A percentile compares a stretch with the other conserved stretches of the same genome.
phyloP scores from a whole-genome alignment of 2,797 vertebrate species.

The Sternarchorhynchus goeldii region DNA sequence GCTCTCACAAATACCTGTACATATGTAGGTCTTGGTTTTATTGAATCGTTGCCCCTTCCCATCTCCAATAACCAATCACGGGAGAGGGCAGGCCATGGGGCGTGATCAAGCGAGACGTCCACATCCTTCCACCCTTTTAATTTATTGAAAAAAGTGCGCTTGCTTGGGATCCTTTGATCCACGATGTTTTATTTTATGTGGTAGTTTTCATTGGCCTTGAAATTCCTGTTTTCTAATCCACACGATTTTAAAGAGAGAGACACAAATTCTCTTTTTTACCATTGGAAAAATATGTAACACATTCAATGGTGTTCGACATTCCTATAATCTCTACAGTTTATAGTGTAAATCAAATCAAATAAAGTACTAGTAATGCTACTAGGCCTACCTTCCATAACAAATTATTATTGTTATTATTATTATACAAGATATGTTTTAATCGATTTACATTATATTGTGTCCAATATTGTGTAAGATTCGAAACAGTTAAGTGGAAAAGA shows the following conservation, averaged over 20 bases:
- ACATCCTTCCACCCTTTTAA: constrained; percentile 67
- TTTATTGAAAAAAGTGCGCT: constrained; percentile 73
- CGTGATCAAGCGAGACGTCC: constrained; percentile 76
- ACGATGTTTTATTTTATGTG: constrained; percentile 78
- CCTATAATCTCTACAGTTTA: background rate
- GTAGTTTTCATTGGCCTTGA: constrained; percentile 76
- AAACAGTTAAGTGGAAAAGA: too few relatives aligned
- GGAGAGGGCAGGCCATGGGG: constrained; percentile 76
- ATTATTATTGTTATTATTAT: too few relatives aligned
- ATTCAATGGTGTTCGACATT: background rate
- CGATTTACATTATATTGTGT: too few relatives aligned
- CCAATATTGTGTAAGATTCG: too few relatives aligned
- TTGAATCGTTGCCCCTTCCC: constrained; percentile 77
- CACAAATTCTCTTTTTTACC: constrained; percentile 62
- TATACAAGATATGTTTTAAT: too few relatives aligned
- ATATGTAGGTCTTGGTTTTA: constrained; percentile 65
- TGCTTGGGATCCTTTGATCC: constrained; percentile 77
- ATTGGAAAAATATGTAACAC: background rate
- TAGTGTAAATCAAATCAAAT: background rate
- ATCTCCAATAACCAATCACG: constrained; percentile 77
- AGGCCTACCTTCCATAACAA: background rate
- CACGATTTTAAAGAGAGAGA: constrained; percentile 73
- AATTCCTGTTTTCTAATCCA: constrained; percentile 75
- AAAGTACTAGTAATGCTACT: background rate
- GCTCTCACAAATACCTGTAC: constrained; percentile 24